Base-by-base conservation (phyloP, 1,140 invertebrate species). In the Drosophila sp. region DNA sequence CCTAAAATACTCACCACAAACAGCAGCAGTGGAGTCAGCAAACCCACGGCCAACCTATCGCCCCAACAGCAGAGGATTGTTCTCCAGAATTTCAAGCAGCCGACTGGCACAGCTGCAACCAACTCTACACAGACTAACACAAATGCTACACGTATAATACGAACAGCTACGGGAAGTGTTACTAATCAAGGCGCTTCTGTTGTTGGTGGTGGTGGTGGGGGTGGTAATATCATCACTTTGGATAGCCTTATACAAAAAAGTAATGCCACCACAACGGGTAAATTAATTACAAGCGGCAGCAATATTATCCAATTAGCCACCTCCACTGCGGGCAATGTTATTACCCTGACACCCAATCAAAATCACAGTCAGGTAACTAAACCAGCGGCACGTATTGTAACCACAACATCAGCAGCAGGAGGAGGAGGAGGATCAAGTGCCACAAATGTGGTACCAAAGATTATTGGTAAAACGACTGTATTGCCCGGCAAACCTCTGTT, bases 181-280 rank as follows among this genome's bases (percentile, higher is more conserved):
- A 60, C 63, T 7, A 8, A 56, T 25, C 50, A 73, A 70, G 35
- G 54, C 25, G 33, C 41, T 30, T 54, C 79, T 32, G 54, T 35
- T 11, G 68, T 38, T 40, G 23, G 66, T 30, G 25, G 41, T 8
- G 70, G 72, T 27, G 17, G 55, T 8, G 70, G 72, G 23, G 92
- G 93, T 1, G 94, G 94, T 1, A 95, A 95, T 66, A 93, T 95
- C 3, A 94, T 96, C 7, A 95, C 95, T 0, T 93, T 96, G n/a
- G 95, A 95, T 79, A 95, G 93, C 92, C 77, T 95, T 11, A 75
- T 95, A 4, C 93, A 94, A 2, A 95, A 95, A 64, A 50, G 91
- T 92, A 70, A 70, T 62, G 71, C 90, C 92, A 33, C 60, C 65
- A 35, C 63, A 61, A 38, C 35, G 8, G 66, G 65, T 1, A 76